These are phyloP conservation scores for Pluvianellus socialis DNA, from an alignment of 2,113 vertebrate species.

Conservation along the genomic window DNA sequence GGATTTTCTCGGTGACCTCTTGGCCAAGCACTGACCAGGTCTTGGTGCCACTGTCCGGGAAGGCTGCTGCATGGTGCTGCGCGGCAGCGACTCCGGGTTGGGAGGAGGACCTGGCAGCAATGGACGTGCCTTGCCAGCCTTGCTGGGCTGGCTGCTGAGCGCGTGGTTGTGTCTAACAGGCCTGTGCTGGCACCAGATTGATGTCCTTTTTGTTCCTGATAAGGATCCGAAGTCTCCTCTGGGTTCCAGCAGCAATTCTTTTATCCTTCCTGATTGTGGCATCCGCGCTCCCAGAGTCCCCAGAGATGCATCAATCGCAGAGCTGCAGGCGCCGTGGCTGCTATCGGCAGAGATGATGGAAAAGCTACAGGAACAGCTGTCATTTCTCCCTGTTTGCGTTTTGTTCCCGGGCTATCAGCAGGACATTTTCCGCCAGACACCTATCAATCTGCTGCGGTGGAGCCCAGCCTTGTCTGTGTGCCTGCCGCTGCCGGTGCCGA, in stretches of 20 bases:
- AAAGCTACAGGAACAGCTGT: conserved; percentile 70
- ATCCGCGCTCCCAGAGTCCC: not conserved
- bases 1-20: not conserved
- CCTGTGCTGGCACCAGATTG: conserved; percentile 44
- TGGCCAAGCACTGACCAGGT: not conserved
- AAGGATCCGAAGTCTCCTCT: conserved; percentile 64
- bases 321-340: conserved; percentile 45
- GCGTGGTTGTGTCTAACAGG: not conserved
- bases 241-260: conserved; percentile 66
- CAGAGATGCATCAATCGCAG: conserved; percentile 46
- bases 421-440: conserved; percentile 57
- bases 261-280: conserved; percentile 64
- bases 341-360: conserved; percentile 66
- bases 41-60: not conserved
- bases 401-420: conserved; percentile 61
- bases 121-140: not conserved
- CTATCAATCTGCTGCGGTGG: conserved; percentile 32
- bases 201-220: conserved; percentile 72
- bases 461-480: not conserved
- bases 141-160: not conserved
- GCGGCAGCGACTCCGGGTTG: not conserved
- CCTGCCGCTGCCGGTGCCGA: not conserved
- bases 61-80: not conserved
- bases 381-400: conserved; percentile 66
- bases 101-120: fast-evolving